Conservation (phyloP, 2,113 vertebrate species). For the Catharus bicknelli region DNA sequence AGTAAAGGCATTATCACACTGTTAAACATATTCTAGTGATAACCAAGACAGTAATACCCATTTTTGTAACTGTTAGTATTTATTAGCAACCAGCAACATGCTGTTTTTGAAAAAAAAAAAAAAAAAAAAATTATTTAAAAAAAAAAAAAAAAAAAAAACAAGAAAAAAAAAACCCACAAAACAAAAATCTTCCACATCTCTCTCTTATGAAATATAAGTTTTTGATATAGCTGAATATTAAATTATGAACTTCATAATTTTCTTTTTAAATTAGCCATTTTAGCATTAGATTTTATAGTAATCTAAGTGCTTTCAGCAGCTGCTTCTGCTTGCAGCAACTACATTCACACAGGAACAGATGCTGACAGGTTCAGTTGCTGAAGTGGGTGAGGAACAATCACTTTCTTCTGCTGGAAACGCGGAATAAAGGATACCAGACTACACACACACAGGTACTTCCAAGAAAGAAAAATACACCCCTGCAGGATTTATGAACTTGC, state of each 20-base stretch:
- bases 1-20: not conserved
- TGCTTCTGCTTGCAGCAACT: not conserved
- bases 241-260: not conserved
- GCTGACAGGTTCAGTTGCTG: not conserved
- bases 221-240: not conserved
- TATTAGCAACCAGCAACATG: not conserved
- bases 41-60: not conserved
- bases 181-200: not conserved
- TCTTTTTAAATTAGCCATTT: not conserved
- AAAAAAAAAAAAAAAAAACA: not conserved
- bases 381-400: not conserved
- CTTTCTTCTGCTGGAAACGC: not conserved
- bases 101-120: not conserved
- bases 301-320: not conserved
- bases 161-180: not conserved
- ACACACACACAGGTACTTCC: not conserved
- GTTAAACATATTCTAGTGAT: not conserved
- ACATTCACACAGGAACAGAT: not conserved
- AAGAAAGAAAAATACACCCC: conserved; percentile 41
- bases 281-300: not conserved
- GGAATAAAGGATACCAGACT: not conserved
- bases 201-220: fast-evolving
- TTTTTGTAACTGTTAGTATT: not conserved
- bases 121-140: too few species aligned
- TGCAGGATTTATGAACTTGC: conserved; percentile 25